These are phyloP conservation scores for Sabatieria punctata DNA, from an alignment of 2,888 invertebrate genomes.

Conservation along the genomic window DNA sequence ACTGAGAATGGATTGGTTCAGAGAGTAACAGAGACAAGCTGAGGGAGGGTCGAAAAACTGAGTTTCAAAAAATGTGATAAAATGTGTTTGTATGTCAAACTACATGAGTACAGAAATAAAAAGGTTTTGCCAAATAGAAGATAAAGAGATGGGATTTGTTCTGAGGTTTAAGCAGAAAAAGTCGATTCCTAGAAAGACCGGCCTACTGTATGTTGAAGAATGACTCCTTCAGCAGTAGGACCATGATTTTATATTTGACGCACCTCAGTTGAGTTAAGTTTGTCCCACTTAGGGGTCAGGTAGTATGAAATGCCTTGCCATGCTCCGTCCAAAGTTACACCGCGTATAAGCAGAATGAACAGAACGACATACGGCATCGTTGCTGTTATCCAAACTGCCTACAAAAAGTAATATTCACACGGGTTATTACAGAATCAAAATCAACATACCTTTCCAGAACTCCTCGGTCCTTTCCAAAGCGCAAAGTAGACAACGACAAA, in stretches of 20 bases:
- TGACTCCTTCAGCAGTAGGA: no score
- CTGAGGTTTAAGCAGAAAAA: no score
- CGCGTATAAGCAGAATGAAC: slow-evolving; percentile 54
- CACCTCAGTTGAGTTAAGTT: slow-evolving; percentile 67
- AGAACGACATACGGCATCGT: slow-evolving; percentile 76
- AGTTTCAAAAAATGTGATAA: no score
- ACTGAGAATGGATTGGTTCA: no score
- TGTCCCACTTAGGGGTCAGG: slow-evolving; percentile 75
- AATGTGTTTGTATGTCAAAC: no score
- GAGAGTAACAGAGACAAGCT: no score
- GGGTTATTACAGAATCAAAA: background rate
- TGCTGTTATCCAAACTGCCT: slow-evolving; percentile 90
- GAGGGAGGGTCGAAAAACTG: no score
- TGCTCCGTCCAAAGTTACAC: slow-evolving; percentile 81
- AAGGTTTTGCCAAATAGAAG: no score
- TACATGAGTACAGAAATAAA: no score
- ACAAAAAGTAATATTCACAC: slow-evolving; percentile 13
- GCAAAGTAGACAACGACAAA: slow-evolving; percentile 87
- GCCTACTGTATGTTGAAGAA: no score
- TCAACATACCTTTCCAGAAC: slow-evolving; percentile 63
- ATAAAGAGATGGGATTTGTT: no score
- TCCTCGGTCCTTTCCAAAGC: slow-evolving; percentile 73
- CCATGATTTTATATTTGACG: background rate
- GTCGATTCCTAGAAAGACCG: no score
- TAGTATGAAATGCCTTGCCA: slow-evolving; percentile 82